phyloP scores from a whole-genome alignment of 2,113 vertebrate species.

The Theropithecus gelada region DNA sequence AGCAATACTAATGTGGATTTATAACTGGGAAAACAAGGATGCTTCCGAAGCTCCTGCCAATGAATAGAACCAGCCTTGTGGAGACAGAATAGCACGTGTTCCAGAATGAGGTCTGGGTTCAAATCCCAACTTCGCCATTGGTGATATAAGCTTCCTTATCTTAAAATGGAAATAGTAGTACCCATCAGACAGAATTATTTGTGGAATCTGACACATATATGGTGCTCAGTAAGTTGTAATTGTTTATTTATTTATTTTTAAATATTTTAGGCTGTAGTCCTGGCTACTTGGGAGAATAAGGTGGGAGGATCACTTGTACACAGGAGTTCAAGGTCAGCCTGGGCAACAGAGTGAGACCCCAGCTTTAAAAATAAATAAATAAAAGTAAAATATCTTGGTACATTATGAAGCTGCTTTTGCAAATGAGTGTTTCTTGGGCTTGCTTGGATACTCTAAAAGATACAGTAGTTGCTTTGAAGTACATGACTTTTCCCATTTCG shows the following conservation, averaged over 20 bases:
- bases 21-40: background rate
- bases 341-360: background rate
- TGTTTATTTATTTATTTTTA: background rate
- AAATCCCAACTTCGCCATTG: background rate
- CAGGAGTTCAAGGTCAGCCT: background rate
- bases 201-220: background rate
- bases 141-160: background rate
- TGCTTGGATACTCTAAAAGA: background rate
- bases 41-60: background rate
- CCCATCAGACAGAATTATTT: background rate
- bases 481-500: background rate
- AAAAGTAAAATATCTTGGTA: background rate
- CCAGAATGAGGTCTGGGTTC: background rate
- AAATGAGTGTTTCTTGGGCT: background rate
- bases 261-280: background rate
- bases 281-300: background rate
- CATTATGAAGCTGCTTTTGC: background rate
- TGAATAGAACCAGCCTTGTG: background rate
- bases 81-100: background rate
- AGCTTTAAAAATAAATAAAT: background rate
- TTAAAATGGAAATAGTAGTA: background rate
- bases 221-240: background rate
- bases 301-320: background rate
- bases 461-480: background rate
- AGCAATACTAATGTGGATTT: background rate